These are phyloP conservation scores for Apogon talboti DNA, from an alignment of 2,797 vertebrate species.

Conservation along the genomic window DNA sequence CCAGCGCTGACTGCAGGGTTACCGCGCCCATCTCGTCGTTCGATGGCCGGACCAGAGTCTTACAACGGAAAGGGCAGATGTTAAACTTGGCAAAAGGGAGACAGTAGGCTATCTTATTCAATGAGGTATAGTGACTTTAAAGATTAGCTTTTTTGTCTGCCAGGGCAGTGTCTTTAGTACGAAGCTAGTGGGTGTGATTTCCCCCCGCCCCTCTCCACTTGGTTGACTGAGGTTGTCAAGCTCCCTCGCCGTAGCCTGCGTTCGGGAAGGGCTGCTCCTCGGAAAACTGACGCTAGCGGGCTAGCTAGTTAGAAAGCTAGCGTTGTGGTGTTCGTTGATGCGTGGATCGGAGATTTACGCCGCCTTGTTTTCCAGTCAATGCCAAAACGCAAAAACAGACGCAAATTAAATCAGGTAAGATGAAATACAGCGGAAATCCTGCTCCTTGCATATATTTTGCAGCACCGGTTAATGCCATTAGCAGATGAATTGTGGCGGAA, in stretches of 20 bases:
- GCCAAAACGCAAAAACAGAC: constrained; percentile 82
- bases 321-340: constrained; percentile 83
- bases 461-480: not conserved
- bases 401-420: constrained; percentile 82
- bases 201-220: constrained; percentile 64
- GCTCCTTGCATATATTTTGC: not conserved
- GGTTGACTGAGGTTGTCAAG: constrained; percentile 75
- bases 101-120: constrained; percentile 44
- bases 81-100: constrained; percentile 54
- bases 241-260: constrained; percentile 77
- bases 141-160: constrained; percentile 41
- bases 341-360: constrained; percentile 80
- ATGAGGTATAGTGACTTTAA: constrained; percentile 46
- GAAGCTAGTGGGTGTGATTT: constrained; percentile 77
- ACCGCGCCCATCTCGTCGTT: constrained; percentile 87
- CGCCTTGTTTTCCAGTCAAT: constrained; percentile 84
- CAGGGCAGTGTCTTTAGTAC: constrained; percentile 50
- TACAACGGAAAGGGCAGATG: constrained; percentile 69
- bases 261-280: constrained; percentile 83
- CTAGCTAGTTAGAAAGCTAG: constrained; percentile 84
- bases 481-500: constrained; percentile 60
- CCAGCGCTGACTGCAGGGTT: constrained; percentile 85
- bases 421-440: not conserved
- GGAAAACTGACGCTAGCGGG: constrained; percentile 80
- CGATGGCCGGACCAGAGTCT: constrained; percentile 79